Base-by-base conservation (phyloP, 2,888 invertebrate genomes). In the Pelosia muscerda region DNA sequence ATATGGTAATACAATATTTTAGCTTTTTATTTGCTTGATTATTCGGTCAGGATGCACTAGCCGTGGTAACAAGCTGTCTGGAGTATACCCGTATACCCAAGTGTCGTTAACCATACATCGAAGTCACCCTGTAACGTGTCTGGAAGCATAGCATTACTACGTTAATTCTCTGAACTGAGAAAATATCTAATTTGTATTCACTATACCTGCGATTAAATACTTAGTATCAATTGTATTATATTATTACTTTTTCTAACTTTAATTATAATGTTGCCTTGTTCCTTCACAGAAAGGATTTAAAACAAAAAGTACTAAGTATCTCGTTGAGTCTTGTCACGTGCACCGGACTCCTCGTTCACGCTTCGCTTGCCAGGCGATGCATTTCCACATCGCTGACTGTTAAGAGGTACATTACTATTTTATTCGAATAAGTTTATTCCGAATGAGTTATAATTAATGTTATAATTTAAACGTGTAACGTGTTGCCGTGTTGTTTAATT, bases 311-410 rank as follows among this genome's bases (percentile, higher is more conserved):
- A 49, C 49, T 19, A 9, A 49, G 10, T 15, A 34, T 31, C 22
- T 54, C 11, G 23, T 38, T n/a, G 19, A 34, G 59, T 60, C 57
- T 65, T 66, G 73, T 70, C 69, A 63, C 34, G 54, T 22, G 55
- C 71, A 72, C 64, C 15, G 55, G 34, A 19, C 62, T 28, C 53
- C 38, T 31, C 49, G 34, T 65, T 76, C 66, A 76, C 79, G 71
- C 71, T 76, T 55, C 63, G 67, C 10, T 72, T 31, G 63, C 57
- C 19, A 61, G 34, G 28, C 56, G 61, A 65, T 66, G 67, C 68
- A 64, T 64, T 59, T 63, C 49, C 65, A 65, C 65, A 26, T 23
- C 58, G 65, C 5, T 49, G 31, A 9, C 13, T 49, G 57, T 28
- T 56, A 22, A 38, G 22, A 9, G 26, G 22, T 22, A 34, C 49